Conservation (phyloP, 2,888 invertebrate genomes). For the Doris montereyensis region DNA sequence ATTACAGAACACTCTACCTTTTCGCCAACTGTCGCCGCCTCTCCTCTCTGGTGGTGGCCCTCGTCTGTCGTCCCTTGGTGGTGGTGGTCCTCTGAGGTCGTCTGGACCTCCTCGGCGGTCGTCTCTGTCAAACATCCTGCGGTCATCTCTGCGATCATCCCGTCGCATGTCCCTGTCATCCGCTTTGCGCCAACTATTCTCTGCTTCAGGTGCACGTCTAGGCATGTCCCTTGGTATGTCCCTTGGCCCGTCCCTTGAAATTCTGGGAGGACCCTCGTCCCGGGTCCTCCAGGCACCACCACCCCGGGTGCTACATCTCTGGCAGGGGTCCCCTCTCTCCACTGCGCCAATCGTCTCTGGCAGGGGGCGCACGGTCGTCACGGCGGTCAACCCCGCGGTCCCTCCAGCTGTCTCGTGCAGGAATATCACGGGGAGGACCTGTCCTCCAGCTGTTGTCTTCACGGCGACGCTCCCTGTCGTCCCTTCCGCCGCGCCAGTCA, state of each 20-base stretch:
- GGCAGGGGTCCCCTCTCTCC: conserved; percentile 15
- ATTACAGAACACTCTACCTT: too few species aligned
- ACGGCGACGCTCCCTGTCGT: conserved; percentile 24
- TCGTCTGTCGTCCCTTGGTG: conserved; percentile 40
- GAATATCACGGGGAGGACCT: conserved; percentile 20
- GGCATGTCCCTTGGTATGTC: conserved; percentile 2
- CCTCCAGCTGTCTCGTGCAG: conserved; percentile 36
- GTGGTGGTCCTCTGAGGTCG: conserved; percentile 35
- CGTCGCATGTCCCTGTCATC: conserved; percentile 9
- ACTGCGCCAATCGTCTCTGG: conserved; percentile 39
- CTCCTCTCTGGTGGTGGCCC: conserved; percentile 39
- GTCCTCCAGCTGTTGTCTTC: conserved; percentile 41
- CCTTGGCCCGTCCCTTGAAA: conserved; percentile 33
- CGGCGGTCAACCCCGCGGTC: conserved; percentile 47
- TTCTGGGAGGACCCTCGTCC: conserved; percentile 41
- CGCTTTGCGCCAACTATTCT: conserved; percentile 31
- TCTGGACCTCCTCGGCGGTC: conserved; percentile 12
- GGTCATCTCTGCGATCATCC: neutral
- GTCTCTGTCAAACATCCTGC: conserved; percentile 18
- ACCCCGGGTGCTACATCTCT: too few species aligned
- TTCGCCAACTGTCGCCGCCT: conserved; percentile 42
- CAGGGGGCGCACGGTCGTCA: conserved; percentile 43
- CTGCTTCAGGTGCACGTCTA: conserved; percentile 21
- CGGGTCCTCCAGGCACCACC: conserved; percentile 37
- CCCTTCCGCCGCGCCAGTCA: conserved; percentile 38